Evolutionary conservation across 2,888 invertebrate species (phyloP).

Genomic region (Epiperipatus broadwayi): DNA sequence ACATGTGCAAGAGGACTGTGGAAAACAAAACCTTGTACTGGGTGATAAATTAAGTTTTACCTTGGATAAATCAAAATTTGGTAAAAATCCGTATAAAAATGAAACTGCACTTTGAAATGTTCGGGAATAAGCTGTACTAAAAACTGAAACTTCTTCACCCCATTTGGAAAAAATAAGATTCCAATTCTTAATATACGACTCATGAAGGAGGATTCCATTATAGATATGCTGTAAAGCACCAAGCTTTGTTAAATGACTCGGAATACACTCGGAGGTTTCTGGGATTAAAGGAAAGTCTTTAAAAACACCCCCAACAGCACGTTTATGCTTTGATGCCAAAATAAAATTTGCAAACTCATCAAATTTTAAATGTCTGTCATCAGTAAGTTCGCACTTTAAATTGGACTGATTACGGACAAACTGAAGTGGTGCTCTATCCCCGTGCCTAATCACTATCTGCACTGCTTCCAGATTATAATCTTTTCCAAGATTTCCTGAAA

Average conservation of each 20-base stretch:
- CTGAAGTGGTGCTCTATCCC: constrained; percentile 68
- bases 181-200: constrained; percentile 25
- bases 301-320: too few species aligned
- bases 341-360: too few species aligned
- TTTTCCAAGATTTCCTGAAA: background rate
- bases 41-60: constrained; percentile 52
- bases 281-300: constrained; percentile 64
- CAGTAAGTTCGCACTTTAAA: constrained; percentile 52
- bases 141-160: constrained; percentile 36
- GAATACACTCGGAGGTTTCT: constrained; percentile 43
- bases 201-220: constrained; percentile 44
- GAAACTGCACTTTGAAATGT: constrained; percentile 78
- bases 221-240: constrained; percentile 63
- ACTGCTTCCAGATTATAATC: constrained; percentile 40
- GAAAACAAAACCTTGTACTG: constrained; percentile 61
- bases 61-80: constrained; percentile 42
- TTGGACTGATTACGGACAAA: constrained; percentile 56
- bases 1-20: constrained; percentile 53
- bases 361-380: constrained; percentile 17
- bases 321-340: too few species aligned
- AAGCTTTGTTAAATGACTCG: constrained; percentile 60
- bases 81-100: constrained; percentile 49
- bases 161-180: constrained; percentile 23
- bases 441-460: constrained; percentile 59
- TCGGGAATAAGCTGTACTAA: constrained; percentile 63